Percentiles rank a stretch among this genome's conserved stretches.
Evolutionary conservation across 2,797 vertebrate species (phyloP).

Genomic region (Pterois miles): DNA sequence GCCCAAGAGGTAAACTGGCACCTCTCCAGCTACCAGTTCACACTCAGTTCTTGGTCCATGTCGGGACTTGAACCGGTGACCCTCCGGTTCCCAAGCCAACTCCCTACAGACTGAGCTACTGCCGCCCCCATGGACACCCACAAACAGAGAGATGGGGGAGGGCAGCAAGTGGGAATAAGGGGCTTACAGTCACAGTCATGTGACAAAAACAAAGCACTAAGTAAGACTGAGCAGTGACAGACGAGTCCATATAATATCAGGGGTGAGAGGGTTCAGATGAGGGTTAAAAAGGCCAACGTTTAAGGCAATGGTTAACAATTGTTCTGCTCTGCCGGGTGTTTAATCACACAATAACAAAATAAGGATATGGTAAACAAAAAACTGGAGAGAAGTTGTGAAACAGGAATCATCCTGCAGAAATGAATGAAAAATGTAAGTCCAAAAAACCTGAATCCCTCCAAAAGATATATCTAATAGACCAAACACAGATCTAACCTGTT

Average conservation of each 20-base stretch:
- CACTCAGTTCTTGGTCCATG: too few species aligned
- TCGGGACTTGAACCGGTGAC: too few species aligned
- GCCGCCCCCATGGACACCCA: too few species aligned
- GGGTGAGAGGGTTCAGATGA: slow-evolving; percentile 14
- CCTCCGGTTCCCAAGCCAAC: too few species aligned
- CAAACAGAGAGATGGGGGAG: slow-evolving; percentile 21
- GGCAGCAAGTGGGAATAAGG: slow-evolving; percentile 38
- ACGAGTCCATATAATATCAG: slow-evolving; percentile 17
- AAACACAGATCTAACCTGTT: background rate
- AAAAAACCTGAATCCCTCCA: background rate
- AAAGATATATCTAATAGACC: background rate
- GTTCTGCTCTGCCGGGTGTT: background rate
- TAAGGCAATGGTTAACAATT: background rate
- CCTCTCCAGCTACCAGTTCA: too few species aligned
- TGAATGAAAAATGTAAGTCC: too few species aligned
- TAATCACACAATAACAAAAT: background rate
- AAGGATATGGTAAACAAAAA: background rate
- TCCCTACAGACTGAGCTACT: too few species aligned
- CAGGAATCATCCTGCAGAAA: background rate
- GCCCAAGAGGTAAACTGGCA: too few species aligned
- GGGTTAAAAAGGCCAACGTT: background rate
- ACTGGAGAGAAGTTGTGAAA: background rate
- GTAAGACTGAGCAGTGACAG: slow-evolving; percentile 17
- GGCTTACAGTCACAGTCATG: slow-evolving; percentile 45
- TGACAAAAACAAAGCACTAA: slow-evolving; percentile 23